phyloP scores from a whole-genome alignment of 2,888 invertebrate species.

The Pammene fasciana region DNA sequence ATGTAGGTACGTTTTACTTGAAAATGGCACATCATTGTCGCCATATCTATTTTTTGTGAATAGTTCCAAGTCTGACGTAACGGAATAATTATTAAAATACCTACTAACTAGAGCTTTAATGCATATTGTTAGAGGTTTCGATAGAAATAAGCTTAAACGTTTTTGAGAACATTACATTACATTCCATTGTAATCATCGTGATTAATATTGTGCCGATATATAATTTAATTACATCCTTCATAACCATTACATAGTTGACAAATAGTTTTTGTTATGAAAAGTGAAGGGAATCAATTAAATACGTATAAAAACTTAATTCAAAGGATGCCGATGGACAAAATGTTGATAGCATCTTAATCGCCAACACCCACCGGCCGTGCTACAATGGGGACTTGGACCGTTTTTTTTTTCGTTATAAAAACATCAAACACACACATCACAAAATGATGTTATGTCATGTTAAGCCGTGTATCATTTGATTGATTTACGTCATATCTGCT shows the following conservation, averaged over 20 bases:
- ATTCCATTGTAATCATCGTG: not conserved
- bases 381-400: conserved; percentile 58
- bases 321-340: conserved; percentile 64
- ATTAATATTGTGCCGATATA: not conserved
- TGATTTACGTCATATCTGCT: conserved; percentile 64
- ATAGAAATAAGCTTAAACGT: too few species aligned
- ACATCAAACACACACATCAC: conserved; percentile 63
- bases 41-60: too few species aligned
- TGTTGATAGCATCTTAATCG: conserved; percentile 73
- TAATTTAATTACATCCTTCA: conserved; percentile 12
- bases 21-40: too few species aligned
- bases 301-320: conserved; percentile 54
- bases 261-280: conserved; percentile 27
- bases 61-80: too few species aligned
- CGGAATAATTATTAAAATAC: too few species aligned
- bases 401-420: conserved; percentile 61
- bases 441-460: conserved; percentile 76
- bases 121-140: not conserved
- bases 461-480: conserved; percentile 63
- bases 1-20: too few species aligned
- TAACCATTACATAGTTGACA: conserved; percentile 20
- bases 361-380: conserved; percentile 60
- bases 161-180: too few species aligned
- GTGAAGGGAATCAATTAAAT: conserved; percentile 47
- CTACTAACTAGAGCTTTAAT: too few species aligned